phyloP scores from a whole-genome alignment of 1,140 invertebrate genomes.

The Phymorhynchus buccinoides region DNA sequence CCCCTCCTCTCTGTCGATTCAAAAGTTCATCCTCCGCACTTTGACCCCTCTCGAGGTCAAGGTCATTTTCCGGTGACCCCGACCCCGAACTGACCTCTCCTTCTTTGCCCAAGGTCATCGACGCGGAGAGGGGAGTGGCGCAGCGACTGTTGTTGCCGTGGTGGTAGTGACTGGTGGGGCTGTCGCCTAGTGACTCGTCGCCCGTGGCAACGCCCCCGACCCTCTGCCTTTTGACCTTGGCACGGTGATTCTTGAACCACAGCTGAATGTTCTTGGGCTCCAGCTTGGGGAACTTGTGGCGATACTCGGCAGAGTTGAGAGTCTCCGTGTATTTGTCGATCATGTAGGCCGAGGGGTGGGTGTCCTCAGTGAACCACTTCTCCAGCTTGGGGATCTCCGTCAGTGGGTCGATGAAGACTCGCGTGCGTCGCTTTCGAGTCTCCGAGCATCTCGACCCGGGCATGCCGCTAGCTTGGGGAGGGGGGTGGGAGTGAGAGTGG shows the following conservation, averaged over 20 bases:
- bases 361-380: constrained; percentile 97
- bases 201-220: not conserved
- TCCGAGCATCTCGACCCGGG: constrained; percentile 30
- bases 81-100: not conserved
- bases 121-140: not conserved
- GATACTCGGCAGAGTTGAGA: constrained; percentile 89
- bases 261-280: constrained; percentile 99
- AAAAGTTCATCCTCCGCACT: not conserved
- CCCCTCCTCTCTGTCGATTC: not conserved
- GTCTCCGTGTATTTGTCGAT: constrained; percentile 98
- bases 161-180: constrained; percentile 17
- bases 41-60: not conserved
- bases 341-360: constrained; percentile 95
- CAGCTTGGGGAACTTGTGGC: constrained; percentile 95
- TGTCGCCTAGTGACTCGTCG: constrained; percentile 20
- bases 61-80: not conserved
- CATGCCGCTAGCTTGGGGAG: not conserved
- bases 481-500: constrained; percentile 42
- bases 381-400: constrained; percentile 97
- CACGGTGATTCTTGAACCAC: constrained; percentile 89
- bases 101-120: not conserved
- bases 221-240: constrained; percentile 91
- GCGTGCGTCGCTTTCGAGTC: constrained; percentile 84
- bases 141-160: constrained; percentile 7
- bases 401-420: constrained; percentile 99